These are phyloP conservation scores for Ditula angustiorana DNA, from an alignment of 2,888 invertebrate species.

Conservation along the genomic window DNA sequence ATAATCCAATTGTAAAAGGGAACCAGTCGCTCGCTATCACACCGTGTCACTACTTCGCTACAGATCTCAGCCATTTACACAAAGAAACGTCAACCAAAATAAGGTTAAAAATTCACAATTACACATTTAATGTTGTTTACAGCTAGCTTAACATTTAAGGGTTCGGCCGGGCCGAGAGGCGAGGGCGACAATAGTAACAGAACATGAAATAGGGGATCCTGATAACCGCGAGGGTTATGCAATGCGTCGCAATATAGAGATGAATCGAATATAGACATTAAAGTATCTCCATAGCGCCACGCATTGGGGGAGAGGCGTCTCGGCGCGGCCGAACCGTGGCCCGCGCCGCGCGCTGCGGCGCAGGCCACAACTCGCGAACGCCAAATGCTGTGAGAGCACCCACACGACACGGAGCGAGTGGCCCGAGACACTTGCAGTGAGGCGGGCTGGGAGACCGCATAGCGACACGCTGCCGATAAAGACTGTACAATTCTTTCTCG, in stretches of 20 bases:
- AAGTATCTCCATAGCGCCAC: conserved; percentile 52
- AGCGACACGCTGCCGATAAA: too few relatives aligned
- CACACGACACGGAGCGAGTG: conserved; percentile 58
- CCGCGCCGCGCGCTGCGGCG: conserved; percentile 54
- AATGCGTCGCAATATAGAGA: conserved; percentile 53
- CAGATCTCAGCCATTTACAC: conserved; percentile 83
- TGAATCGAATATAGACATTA: conserved; percentile 54
- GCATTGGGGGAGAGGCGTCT: conserved; percentile 57
- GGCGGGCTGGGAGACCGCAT: conserved; percentile 21
- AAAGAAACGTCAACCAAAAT: conserved; percentile 83
- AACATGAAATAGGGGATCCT: background rate
- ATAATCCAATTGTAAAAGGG: conserved; percentile 85
- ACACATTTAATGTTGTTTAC: conserved; percentile 84
- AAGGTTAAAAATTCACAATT: conserved; percentile 83
- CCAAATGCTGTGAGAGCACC: conserved; percentile 71
- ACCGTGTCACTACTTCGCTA: conserved; percentile 80
- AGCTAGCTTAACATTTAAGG: conserved; percentile 70
- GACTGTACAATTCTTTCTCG: conserved; percentile 2
- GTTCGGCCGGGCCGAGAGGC: conserved; percentile 64
- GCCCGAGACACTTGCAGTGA: conserved; percentile 50
- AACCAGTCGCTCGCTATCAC: conserved; percentile 81
- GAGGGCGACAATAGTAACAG: conserved; percentile 17
- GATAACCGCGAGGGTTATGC: background rate
- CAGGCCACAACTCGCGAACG: conserved; percentile 73
- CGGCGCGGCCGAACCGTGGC: conserved; percentile 59